Conservation (phyloP, 2,113 vertebrate species). For the Halcyon malimbica region DNA sequence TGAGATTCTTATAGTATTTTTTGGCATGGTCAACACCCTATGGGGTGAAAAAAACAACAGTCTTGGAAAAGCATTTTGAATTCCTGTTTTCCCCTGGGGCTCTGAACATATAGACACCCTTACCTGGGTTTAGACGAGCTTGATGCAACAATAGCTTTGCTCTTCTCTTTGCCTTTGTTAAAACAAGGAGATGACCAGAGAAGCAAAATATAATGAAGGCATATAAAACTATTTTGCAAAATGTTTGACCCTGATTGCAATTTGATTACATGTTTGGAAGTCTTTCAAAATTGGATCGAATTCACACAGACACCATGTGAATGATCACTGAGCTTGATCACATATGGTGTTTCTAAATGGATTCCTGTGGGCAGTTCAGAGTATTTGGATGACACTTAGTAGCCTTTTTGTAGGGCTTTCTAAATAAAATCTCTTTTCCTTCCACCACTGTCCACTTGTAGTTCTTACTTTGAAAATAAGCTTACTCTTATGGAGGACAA, state of each 20-base stretch:
- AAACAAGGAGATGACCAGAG: background rate
- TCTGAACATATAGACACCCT: background rate
- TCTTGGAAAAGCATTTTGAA: background rate
- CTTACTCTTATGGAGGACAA: background rate
- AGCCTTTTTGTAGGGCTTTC: accelerated
- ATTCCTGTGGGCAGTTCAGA: background rate
- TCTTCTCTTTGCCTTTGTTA: background rate
- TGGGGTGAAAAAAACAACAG: background rate
- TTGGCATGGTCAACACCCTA: accelerated
- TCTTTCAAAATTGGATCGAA: background rate
- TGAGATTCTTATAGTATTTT: background rate
- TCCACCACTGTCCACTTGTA: background rate
- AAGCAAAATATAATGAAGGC: background rate
- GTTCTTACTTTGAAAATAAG: background rate
- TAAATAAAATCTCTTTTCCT: background rate
- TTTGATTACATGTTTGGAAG: background rate
- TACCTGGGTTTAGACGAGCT: background rate
- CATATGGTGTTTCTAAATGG: background rate
- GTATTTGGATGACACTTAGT: background rate
- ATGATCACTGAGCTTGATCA: background rate
- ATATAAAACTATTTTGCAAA: background rate
- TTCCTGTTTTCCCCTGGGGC: background rate
- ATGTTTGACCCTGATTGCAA: background rate
- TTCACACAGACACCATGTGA: background rate
- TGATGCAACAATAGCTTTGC: background rate